Evolutionary conservation across 1,140 invertebrate genomes (phyloP).

Genomic region (Sycophila sp.): DNA sequence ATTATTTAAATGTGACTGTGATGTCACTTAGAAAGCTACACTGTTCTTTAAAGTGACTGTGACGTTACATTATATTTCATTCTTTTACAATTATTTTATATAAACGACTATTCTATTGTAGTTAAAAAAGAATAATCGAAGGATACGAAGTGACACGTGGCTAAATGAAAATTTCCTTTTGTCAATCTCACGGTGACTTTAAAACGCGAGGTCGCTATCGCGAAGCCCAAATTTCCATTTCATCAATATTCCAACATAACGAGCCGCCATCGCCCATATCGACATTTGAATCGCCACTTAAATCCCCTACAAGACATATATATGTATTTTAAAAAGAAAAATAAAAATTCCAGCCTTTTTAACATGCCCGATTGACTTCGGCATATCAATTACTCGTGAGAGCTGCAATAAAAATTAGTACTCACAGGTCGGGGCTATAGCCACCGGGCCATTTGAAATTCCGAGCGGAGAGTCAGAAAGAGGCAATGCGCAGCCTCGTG

Average conservation of each 20-base stretch:
- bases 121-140: background rate
- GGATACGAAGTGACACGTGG: background rate
- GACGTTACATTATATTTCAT: too few species aligned
- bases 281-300: constrained; percentile 30
- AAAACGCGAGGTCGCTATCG: background rate
- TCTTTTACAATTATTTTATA: background rate
- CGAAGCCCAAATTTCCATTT: constrained; percentile 12
- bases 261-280: constrained; percentile 4
- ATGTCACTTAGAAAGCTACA: too few species aligned
- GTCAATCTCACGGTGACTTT: background rate
- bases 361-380: background rate
- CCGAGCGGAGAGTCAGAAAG: background rate
- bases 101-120: background rate
- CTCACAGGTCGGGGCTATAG: background rate
- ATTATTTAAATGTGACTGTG: too few species aligned
- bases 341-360: background rate
- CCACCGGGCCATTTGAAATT: constrained; percentile 7
- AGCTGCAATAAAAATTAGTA: constrained; percentile 32
- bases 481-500: background rate
- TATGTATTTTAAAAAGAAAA: too few species aligned
- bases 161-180: background rate
- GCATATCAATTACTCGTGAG: constrained; percentile 32
- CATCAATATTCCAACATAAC: constrained; percentile 14
- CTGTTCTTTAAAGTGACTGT: too few species aligned
- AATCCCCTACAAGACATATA: constrained; percentile 7